These are phyloP conservation scores for Ericerus pela DNA, from an alignment of 1,140 invertebrate species.

Conservation along the genomic window DNA sequence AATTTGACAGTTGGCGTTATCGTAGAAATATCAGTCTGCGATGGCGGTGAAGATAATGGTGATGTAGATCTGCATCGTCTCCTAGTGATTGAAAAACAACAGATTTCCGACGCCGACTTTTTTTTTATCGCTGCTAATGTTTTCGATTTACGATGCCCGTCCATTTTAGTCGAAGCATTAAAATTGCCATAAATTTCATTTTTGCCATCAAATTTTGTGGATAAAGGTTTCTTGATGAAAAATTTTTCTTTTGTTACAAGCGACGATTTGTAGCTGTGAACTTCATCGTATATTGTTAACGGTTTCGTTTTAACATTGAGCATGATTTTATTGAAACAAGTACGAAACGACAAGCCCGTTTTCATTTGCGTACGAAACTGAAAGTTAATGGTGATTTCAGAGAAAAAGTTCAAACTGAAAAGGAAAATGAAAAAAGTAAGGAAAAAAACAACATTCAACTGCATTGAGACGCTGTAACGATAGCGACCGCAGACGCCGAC, in stretches of 20 bases:
- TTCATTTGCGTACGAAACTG: not conserved
- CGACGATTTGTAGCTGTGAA: not conserved
- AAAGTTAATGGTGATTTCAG: too few species aligned
- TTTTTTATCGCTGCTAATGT: not conserved
- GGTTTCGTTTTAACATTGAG: conserved; percentile 3
- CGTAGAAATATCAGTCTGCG: not conserved
- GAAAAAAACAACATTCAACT: not conserved
- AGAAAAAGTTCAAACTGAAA: too few species aligned
- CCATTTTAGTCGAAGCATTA: not conserved
- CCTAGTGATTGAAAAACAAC: conserved; percentile 5
- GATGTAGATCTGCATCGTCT: not conserved
- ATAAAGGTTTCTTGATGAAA: not conserved
- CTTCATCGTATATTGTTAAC: not conserved
- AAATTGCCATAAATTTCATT: not conserved
- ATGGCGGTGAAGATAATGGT: not conserved
- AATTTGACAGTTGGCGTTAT: not conserved
- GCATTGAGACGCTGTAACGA: conserved; percentile 5
- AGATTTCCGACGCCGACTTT: not conserved
- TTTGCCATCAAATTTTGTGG: not conserved
- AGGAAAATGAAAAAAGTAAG: too few species aligned
- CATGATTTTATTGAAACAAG: not conserved
- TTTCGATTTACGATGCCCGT: not conserved
- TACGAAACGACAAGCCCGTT: not conserved
- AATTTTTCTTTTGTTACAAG: not conserved
- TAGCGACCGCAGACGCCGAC: conserved; percentile 10